Evolutionary conservation across 2,113 vertebrate genomes (phyloP).

Genomic region (Thryonomys swinderianus): DNA sequence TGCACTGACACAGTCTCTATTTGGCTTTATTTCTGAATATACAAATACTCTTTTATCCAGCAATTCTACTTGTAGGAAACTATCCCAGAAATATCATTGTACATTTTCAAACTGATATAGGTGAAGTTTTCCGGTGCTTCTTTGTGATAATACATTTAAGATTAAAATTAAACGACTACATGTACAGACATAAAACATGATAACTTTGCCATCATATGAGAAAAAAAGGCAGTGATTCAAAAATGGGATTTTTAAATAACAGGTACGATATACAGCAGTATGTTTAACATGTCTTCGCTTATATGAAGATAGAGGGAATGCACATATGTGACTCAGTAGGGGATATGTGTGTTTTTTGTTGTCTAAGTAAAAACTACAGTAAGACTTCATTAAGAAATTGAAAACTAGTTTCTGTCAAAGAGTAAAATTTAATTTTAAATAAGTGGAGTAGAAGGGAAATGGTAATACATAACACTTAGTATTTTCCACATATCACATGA

Average conservation of each 20-base stretch:
- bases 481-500: not conserved
- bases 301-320: not conserved
- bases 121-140: not conserved
- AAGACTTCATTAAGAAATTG: not conserved
- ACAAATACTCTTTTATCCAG: not conserved
- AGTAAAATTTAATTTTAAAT: not conserved
- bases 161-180: not conserved
- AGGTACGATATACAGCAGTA: not conserved
- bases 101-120: not conserved
- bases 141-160: not conserved
- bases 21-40: not conserved
- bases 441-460: not conserved
- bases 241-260: not conserved
- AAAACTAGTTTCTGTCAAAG: not conserved
- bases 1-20: not conserved
- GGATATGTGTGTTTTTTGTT: not conserved
- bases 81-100: not conserved
- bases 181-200: not conserved
- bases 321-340: not conserved
- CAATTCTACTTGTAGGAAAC: not conserved
- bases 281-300: not conserved
- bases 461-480: not conserved
- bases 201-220: not conserved
- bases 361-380: not conserved
- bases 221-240: not conserved